Percentiles rank a stretch among this genome's conserved stretches.
Conservation (phyloP, 2,113 vertebrate genomes). For the Scatophagus argus region DNA sequence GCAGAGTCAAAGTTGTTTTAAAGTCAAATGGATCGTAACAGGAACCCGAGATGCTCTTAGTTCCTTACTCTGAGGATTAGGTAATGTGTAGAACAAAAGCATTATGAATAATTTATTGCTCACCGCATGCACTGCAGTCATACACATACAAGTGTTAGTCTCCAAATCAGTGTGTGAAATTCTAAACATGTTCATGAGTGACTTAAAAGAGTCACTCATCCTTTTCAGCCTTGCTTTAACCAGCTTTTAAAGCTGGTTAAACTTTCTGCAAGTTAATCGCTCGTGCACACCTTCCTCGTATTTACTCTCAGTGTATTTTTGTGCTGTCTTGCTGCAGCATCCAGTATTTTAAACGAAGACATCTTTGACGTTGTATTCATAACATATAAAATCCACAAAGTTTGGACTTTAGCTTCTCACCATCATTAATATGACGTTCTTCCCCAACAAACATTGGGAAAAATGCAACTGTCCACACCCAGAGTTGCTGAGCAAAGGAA, state of each 20-base stretch:
- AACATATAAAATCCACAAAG: background rate
- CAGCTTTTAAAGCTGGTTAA: constrained; percentile 6
- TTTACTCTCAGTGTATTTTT: background rate
- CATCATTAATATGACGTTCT: constrained; percentile 20
- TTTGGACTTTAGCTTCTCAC: background rate
- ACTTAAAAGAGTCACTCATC: background rate
- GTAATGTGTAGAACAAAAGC: constrained; percentile 84
- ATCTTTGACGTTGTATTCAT: background rate
- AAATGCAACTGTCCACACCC: background rate
- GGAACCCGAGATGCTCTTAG: constrained; percentile 74
- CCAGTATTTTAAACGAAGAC: background rate
- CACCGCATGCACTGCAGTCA: constrained; percentile 69
- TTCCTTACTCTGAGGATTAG: constrained; percentile 73
- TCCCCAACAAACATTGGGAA: background rate
- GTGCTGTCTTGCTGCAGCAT: background rate
- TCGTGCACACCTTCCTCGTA: background rate
- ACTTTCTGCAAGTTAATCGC: background rate
- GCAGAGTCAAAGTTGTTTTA: constrained; percentile 84
- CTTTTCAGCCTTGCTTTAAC: background rate
- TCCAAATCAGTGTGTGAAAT: constrained; percentile 66
- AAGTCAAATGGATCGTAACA: constrained; percentile 85
- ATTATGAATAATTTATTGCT: constrained; percentile 83
- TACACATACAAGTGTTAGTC: constrained; percentile 76
- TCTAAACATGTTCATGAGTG: constrained; percentile 28
- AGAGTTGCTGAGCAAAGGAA: constrained; percentile 49